These are phyloP conservation scores for Eurois occulta DNA, from an alignment of 2,888 invertebrate genomes.

Conservation along the genomic window DNA sequence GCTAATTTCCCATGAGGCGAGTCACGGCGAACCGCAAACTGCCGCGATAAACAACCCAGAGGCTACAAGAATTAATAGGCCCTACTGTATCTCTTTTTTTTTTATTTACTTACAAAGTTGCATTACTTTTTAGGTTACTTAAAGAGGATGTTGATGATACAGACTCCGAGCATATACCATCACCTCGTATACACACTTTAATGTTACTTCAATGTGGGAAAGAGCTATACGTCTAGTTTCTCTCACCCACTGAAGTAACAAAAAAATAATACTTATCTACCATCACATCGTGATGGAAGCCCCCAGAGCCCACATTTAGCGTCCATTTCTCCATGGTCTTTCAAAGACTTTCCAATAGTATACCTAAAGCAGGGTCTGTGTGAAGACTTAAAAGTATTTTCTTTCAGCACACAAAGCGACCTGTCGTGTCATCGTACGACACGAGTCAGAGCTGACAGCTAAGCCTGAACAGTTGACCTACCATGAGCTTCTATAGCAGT, in stretches of 20 bases:
- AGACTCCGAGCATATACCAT: background rate
- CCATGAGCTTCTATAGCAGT: background rate
- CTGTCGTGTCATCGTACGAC: background rate
- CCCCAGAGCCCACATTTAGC: background rate
- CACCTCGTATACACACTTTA: background rate
- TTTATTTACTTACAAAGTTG: constrained; percentile 47
- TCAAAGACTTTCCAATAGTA: background rate
- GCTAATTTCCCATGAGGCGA: constrained; percentile 82
- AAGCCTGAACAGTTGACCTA: background rate
- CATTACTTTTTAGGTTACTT: constrained; percentile 24
- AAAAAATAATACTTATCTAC: background rate
- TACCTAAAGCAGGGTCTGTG: background rate
- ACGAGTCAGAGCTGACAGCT: background rate
- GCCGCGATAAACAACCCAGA: constrained; percentile 77
- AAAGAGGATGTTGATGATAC: background rate
- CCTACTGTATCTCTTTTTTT: constrained; percentile 49
- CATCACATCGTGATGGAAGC: background rate
- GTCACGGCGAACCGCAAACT: constrained; percentile 76
- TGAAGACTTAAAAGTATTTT: background rate
- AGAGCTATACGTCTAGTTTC: background rate
- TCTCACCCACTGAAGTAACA: background rate
- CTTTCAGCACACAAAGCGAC: background rate
- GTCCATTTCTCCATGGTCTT: background rate
- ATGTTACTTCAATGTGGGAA: background rate
- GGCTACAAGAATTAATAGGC: constrained; percentile 68